Evolutionary conservation across 37 sponge, comb jelly and placozoan genomes (phyloP), one percentile per base, ranked within the genome.

Genomic region (Haliclona indistincta): DNA sequence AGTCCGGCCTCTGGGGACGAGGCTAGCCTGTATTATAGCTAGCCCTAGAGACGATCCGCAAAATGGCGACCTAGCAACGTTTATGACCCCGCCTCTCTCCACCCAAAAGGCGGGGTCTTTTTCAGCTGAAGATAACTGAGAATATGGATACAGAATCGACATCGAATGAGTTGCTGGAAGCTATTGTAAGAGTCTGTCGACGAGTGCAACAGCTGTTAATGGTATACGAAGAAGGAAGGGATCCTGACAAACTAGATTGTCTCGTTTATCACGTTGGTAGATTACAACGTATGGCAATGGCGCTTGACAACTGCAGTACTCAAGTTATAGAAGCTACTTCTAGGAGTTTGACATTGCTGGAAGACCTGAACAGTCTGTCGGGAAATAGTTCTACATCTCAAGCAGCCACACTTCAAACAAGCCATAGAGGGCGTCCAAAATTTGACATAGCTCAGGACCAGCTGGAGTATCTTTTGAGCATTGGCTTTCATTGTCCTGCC

Each of bases 401-500:
- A 47, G 51, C 13, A 15, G 10, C 10, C 15, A 15, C 15, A 15
- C 51, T 15, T 17, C 51, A 47, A 15, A 37, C 20, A 11, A 38
- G 42, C 26, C 41, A 19, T 13, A 67, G 22, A 39, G 73, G 82
- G 17, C 49, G 82, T 39, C 82, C 74, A 34, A 23, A 23, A 15
- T 41, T 71, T 38, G 64, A 42, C 30, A 81, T 81, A 25, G 17
- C 74, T 4, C 38, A 38, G 19, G 74, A 64, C 19, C 75, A 74
- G 56, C 52, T 82, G 17, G 40, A 4, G 6, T 62, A 60, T 41
- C 75, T 82, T 40, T 22, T 82, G 26, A 54, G 49, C 38, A 61
- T 19, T 23, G 39, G 63, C 7, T 22, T 61, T 11, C 8, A n/a
- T 26, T 28, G 63, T 22, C 8, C 25, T 20, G 10, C 26, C 15